Percentiles rank a stretch among this genome's conserved stretches.
These are phyloP conservation scores for Drosophila willistoni DNA, from an alignment of 1,140 invertebrate species.

Conservation along the genomic window DNA sequence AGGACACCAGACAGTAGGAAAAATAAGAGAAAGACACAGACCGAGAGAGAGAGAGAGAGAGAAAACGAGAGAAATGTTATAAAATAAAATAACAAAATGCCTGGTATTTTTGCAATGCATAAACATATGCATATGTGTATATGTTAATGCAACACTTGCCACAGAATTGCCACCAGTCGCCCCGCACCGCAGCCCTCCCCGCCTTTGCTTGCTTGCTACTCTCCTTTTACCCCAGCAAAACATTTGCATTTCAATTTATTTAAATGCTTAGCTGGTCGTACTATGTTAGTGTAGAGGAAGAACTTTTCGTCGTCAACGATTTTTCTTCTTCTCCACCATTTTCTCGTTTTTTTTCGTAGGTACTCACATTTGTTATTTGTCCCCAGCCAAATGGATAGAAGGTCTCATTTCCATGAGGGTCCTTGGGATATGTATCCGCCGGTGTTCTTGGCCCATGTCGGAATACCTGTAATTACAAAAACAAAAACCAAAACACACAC, in stretches of 20 bases:
- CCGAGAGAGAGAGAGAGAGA: conserved; percentile 37
- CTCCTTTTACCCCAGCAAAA: conserved; percentile 36
- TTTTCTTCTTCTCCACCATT: conserved; percentile 81
- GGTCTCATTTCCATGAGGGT: conserved; percentile 87
- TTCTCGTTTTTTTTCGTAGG: conserved; percentile 28
- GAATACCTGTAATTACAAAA: conserved; percentile 85
- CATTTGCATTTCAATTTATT: conserved; percentile 81
- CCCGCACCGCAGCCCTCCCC: not conserved
- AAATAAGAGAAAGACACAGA: not conserved
- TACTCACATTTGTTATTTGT: conserved; percentile 90
- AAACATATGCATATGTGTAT: conserved; percentile 80
- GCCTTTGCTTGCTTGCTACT: not conserved
- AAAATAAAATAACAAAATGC: conserved; percentile 73
- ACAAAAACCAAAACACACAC: not conserved
- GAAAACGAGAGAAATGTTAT: conserved; percentile 58
- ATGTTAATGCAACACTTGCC: conserved; percentile 66
- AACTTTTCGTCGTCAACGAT: conserved; percentile 50
- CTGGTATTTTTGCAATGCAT: conserved; percentile 80
- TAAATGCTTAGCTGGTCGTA: conserved; percentile 69
- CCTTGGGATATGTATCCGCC: conserved; percentile 89
- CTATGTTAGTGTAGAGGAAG: conserved; percentile 26
- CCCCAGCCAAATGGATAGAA: conserved; percentile 91
- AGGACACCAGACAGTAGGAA: conserved; percentile 16
- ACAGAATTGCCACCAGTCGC: conserved; percentile 5
- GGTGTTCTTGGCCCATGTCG: conserved; percentile 92